Evolutionary conservation across 2,797 vertebrate genomes (phyloP), one percentile per base, ranked within the genome.

Genomic region (Ctenopoma kingsleyae): DNA sequence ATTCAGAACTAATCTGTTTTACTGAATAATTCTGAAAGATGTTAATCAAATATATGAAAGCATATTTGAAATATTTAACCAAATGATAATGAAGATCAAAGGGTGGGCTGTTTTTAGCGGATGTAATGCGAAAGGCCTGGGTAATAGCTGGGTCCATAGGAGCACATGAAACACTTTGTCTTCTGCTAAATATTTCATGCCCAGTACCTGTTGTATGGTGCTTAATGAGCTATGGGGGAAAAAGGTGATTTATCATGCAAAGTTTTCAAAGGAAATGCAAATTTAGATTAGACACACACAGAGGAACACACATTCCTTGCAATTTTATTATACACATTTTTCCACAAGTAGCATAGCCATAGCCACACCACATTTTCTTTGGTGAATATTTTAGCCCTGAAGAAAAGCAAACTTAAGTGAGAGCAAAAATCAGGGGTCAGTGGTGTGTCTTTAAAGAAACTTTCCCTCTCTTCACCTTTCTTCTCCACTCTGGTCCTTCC

Each of bases 321-420:
- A 71, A 22, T 79, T 79, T 79, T 65, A 70, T 71, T 46, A 67
- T 47, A 72, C 82, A 62, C 68, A 36, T 76, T 83, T 76, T 71
- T 78, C 59, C 81, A 81, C 71, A 71, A 87, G 83, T 80, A 81
- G 83, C 94, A 92, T 93, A 93, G 92, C 90, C 91, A 90, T 89
- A 74, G 91, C 92, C 87, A 80, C 92, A 86, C 90, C 83, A 81
- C 93, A 94, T 96, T 95, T 96, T 94, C 93, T 94, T 89, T 92
- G 91, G 95, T 96, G 96, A 97, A 97, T 97, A 97, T 96, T 97
- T 98, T 95, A 96, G 96, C 94, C 95, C 95, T 84, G 92, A 76
- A 96, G 95, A 95, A 97, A 96, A 96, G 95, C 93, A 94, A 97
- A 97, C 96, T 95, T 93, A 93, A 95, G 95, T 89, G 54, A 95